These are phyloP conservation scores for Strigamia transsilvanica DNA, from an alignment of 2,888 invertebrate genomes.

Conservation along the genomic window DNA sequence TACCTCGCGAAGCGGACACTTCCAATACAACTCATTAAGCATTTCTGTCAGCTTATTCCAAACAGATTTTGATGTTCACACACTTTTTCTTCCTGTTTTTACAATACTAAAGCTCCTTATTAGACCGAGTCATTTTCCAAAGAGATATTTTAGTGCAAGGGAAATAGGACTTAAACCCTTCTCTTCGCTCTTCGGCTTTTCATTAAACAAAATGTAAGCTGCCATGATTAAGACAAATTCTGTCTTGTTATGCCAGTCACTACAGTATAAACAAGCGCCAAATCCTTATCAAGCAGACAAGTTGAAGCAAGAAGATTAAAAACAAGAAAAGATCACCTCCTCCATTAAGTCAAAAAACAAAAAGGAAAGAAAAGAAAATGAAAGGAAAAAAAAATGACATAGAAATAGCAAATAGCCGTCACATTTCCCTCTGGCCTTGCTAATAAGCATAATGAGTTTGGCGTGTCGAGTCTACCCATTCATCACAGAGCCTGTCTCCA, in stretches of 20 bases:
- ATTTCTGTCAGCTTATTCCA: slow-evolving; percentile 43
- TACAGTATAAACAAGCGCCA: not conserved
- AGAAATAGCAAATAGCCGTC: slow-evolving; percentile 17
- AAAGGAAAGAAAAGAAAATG: not conserved
- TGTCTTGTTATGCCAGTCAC: slow-evolving; percentile 41
- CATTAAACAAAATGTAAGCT: slow-evolving; percentile 47
- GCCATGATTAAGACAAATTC: slow-evolving; percentile 33
- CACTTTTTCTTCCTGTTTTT: not conserved
- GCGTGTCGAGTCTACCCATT: slow-evolving; percentile 34
- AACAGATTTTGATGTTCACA: slow-evolving; percentile 47
- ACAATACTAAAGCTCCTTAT: slow-evolving; percentile 14
- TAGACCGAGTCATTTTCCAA: slow-evolving; percentile 31
- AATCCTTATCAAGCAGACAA: slow-evolving; percentile 26
- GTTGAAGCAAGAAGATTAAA: slow-evolving; percentile 4
- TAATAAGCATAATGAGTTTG: slow-evolving; percentile 45
- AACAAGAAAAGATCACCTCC: slow-evolving; percentile 4
- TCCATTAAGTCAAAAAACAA: not conserved
- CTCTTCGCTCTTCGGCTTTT: slow-evolving; percentile 11
- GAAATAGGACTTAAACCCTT: not conserved
- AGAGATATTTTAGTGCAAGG: slow-evolving; percentile 16
- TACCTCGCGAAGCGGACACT: not conserved
- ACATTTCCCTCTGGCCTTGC: slow-evolving; percentile 43
- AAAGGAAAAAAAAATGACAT: not conserved
- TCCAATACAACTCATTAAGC: slow-evolving; percentile 49
- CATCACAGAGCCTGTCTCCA: slow-evolving; percentile 33